These are phyloP conservation scores for Pocillopora meandrina DNA, from an alignment of 92 coral and sea anemone genomes.

Conservation along the genomic window DNA sequence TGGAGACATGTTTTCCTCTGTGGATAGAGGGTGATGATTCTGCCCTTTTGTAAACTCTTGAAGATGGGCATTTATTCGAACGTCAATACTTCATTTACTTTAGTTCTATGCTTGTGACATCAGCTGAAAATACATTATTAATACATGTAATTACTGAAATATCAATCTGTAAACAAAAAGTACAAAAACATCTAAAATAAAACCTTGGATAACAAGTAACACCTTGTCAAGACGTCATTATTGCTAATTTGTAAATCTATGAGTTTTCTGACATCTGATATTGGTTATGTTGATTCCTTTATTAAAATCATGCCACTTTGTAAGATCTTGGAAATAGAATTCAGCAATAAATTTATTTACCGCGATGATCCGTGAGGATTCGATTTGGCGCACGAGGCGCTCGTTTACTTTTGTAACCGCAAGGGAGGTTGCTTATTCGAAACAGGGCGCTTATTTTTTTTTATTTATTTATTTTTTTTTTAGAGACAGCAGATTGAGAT, in stretches of 20 bases:
- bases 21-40: too few species aligned
- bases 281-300: constrained; percentile 2
- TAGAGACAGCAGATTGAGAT: too few species aligned
- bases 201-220: constrained; percentile 14
- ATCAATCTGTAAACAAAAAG: not conserved
- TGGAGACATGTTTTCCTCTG: not conserved
- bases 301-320: too few species aligned
- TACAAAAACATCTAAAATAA: constrained; percentile 3
- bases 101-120: constrained; percentile 30
- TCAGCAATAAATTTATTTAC: too few species aligned
- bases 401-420: too few species aligned
- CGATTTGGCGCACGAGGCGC: too few species aligned
- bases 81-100: constrained; percentile 9
- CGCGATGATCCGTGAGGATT: too few species aligned
- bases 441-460: too few species aligned
- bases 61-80: not conserved
- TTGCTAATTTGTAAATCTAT: constrained; percentile 13
- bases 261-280: constrained; percentile 18
- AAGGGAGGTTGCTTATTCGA: too few species aligned
- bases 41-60: too few species aligned
- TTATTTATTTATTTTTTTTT: too few species aligned
- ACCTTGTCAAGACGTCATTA: constrained; percentile 24
- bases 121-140: constrained; percentile 21
- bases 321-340: too few species aligned
- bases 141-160: constrained; percentile 8